Evolutionary conservation across 2,797 vertebrate genomes (phyloP), one percentile per base, ranked within the genome.

Genomic region (Coilia nasus): DNA sequence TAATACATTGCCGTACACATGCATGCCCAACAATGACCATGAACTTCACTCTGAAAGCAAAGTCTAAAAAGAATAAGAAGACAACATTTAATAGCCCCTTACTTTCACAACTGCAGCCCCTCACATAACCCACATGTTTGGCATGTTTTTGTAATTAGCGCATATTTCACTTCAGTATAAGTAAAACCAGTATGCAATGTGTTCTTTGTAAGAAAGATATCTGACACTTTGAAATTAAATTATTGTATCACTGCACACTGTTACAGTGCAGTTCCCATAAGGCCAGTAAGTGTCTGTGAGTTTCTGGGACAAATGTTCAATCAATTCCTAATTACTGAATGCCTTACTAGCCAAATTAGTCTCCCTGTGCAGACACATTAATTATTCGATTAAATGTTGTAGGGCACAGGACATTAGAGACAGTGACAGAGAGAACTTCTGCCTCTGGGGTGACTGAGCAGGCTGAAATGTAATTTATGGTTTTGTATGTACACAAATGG

Each of bases 251-350:
- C 64, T 15, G 25, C 28, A 6, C 28, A 17, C n/a, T n/a, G n/a
- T n/a, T n/a, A n/a, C 28, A 31, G 28, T 71, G 12, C 14, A 71
- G 35, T 35, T 35, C 64, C 64, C 14, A 9, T 31, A 71, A 15
- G 64, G 25, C 64, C 12, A 67, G 23, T 67, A 28, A 35, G 25
- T 71, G 64, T 31, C 23, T 71, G 64, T 17, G 1, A 71, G 64
- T 71, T 71, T 71, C 64, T 71, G 64, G 64, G 64, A 71, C 64
- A 71, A 31, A 17, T 71, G 15, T 71, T 71, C 64, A 71, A 71
- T 71, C 64, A 31, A 15, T 71, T 28, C 28, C 64, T 71, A 71
- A 71, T 71, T 71, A 71, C 6, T 31, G 25, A 17, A 19, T 71
- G 28, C 15, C 64, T 71, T 64, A 6, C n/a, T 10, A 64, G 60